Percentiles rank a stretch among this genome's conserved stretches.
These are phyloP conservation scores for Megalopta genalis DNA, from an alignment of 1,140 invertebrate species.

Conservation along the genomic window DNA sequence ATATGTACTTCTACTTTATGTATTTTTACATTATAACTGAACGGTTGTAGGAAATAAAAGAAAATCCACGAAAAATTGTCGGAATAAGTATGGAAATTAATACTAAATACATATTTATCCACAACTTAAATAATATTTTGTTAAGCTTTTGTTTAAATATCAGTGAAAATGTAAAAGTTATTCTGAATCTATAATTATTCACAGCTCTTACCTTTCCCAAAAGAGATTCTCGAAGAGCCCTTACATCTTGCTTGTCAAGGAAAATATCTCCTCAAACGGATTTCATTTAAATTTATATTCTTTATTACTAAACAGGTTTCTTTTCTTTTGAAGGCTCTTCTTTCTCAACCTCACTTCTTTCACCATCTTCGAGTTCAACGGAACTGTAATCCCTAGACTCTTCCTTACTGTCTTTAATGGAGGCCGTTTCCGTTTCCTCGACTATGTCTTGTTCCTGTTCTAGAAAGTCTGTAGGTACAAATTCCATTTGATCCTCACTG, in stretches of 20 bases:
- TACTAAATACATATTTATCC: no score
- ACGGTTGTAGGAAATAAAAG: no score
- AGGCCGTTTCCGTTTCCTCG: conserved; percentile 72
- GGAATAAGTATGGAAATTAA: no score
- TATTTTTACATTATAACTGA: no score
- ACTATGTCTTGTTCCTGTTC: conserved; percentile 78
- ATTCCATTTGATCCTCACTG: conserved; percentile 77
- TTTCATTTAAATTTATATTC: not conserved
- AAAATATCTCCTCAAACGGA: not conserved
- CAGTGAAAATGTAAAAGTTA: no score
- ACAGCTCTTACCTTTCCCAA: not conserved
- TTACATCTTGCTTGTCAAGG: not conserved
- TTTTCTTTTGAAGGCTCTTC: conserved; percentile 54
- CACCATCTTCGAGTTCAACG: conserved; percentile 55
- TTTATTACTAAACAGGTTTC: conserved; percentile 50
- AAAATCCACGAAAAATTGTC: no score
- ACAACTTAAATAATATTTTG: no score
- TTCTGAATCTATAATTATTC: no score
- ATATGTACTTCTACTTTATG: no score
- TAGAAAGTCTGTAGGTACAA: conserved; percentile 78
- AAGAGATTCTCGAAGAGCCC: not conserved
- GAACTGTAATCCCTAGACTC: conserved; percentile 47
- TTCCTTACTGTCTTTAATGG: conserved; percentile 63
- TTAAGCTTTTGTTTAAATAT: no score
- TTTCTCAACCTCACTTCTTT: conserved; percentile 55